Evolutionary conservation across 2,797 vertebrate species (phyloP), one percentile per base, ranked within the genome.

Genomic region (Danionella dracula): DNA sequence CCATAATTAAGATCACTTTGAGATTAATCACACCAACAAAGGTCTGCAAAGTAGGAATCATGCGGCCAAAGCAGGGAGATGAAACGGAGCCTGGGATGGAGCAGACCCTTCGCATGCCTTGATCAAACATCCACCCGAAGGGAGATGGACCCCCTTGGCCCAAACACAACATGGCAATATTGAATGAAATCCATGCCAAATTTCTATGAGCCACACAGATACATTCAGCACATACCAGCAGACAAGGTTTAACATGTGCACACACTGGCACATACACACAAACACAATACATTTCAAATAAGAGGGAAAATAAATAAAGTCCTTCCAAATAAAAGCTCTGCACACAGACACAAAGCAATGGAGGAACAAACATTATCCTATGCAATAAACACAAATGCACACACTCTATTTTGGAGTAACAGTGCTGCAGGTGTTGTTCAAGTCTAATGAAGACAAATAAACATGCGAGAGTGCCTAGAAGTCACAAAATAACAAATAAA

Each of bases 1-100:
- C 82, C 85, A 86, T 89, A 89, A 91, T 91, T 89, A 90, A 90
- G 89, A 90, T 89, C 87, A 85, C 83, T 89, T 84, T 78, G 81
- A 91, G 88, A 91, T 91, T 90, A 89, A 83, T 82, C 79, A 80
- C 60, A 74, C 88, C 86, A 88, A 90, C 90, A 90, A 87, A 89
- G 85, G 86, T 82, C 55, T 58, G 75, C 76, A 75, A 75, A 87
- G 80, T 72, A 73, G 78, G 79, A 75, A 76, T 80, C 80, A 84
- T 70, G 79, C 84, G 80, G 84, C 76, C 83, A 80, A 81, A 82
- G 82, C 84, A 80, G 87, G 84, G 79, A 84, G 75, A 88, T 81
- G 77, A 86, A 86, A 87, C 82, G 82, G 81, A 78, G 70, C 75
- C 72, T 78, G 87, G 42, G 85, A 90, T 83, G 81, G 82, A 86